phyloP scores from a whole-genome alignment of 1,140 invertebrate genomes.

The Dendrolimus kikuchii region DNA sequence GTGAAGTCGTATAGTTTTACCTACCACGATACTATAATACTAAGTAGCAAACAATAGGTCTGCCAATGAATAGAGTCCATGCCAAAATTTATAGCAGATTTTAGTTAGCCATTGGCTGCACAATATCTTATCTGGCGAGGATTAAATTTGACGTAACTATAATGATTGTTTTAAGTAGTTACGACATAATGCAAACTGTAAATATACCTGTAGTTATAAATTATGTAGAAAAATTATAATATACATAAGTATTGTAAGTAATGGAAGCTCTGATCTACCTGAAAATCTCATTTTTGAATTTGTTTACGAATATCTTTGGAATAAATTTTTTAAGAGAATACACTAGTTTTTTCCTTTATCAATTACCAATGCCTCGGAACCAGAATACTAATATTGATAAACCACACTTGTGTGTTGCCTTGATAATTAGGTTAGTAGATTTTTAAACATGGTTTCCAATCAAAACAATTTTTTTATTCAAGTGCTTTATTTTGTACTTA shows the following conservation, averaged over 20 bases:
- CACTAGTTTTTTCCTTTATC: slow-evolving; percentile 3
- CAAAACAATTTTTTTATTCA: slow-evolving; percentile 9
- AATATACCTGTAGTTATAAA: background rate
- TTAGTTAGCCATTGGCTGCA: no score
- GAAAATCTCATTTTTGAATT: slow-evolving; percentile 12
- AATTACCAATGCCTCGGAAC: background rate
- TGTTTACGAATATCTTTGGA: slow-evolving; percentile 24
- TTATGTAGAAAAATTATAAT: background rate
- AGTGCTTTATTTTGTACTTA: slow-evolving; percentile 28
- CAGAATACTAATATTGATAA: background rate
- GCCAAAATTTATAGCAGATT: no score
- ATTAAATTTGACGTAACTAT: no score
- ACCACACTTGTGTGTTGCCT: no score
- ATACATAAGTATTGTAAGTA: slow-evolving; percentile 4
- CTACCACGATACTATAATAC: no score
- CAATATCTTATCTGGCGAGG: no score
- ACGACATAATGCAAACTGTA: no score
- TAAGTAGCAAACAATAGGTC: no score
- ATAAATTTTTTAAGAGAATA: slow-evolving; percentile 16
- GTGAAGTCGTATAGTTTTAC: no score
- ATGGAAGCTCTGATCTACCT: slow-evolving; percentile 19
- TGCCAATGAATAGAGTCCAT: no score
- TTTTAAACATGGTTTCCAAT: background rate
- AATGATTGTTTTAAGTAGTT: no score
- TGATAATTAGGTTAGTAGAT: no score